Base-by-base conservation (phyloP, 2,888 invertebrate species). In the Pomacea canaliculata region DNA sequence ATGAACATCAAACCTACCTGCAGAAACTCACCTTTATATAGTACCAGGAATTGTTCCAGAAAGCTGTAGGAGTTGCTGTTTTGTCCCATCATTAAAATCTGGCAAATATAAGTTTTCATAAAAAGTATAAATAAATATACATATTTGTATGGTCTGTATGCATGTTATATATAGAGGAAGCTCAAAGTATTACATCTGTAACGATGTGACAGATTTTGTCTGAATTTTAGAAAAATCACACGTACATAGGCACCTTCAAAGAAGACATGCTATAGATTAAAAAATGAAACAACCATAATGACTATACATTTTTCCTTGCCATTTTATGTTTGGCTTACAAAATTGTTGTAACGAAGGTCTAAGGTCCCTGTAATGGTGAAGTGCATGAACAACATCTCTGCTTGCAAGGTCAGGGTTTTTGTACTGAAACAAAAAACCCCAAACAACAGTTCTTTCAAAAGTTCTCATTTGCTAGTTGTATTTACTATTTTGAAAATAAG, bases 31-130 rank as follows among this genome's bases (percentile, higher is more conserved):
- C 96, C 96, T 94, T 96, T 96, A 90, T 95, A 98, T 74, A 93
- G 93, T 1, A 98, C 96, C 96, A 66, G 98, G 98, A 86, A 98
- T 96, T 10, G 98, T 98, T 74, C 98, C 98, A 88, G 94, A 94
- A 73, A 98, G 92, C 90, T 95, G 95, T 62, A 97, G 93, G 81
- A 98, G 92, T 77, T 96, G 95, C 91, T 95, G 95, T 68, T 93
- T 92, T 1, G 93, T 93, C 66, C 97, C 97, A 93, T 97, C 96
- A 89, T 96, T 96, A 90, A 97, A 97, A 78, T 95, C 97, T 95
- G 86, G 51, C 51, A 56, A 56, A 1, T 56, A 8, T 13, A 16
- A 56, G 16, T 56, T 56, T 56, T 56, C 12, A 56, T 5, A 56
- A 56, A 56, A 7, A 10, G 1, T 56, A 56, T 16, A 56, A 56